phyloP scores from a whole-genome alignment of 2,797 vertebrate genomes.

The Eulemur mongoz region DNA sequence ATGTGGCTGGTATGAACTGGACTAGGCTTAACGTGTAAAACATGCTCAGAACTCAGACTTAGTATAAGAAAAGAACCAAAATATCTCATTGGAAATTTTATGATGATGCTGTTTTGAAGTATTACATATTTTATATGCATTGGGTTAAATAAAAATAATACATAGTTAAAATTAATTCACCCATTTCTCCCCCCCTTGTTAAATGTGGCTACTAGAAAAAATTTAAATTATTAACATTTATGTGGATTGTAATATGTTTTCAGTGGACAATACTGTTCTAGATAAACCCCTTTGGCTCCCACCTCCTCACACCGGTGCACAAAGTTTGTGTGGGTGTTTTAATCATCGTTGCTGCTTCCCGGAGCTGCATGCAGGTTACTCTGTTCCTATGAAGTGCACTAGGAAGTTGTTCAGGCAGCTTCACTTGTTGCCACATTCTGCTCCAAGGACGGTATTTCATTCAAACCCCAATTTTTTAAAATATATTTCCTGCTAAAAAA shows the following conservation, averaged over 20 bases:
- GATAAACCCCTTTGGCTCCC: neutral
- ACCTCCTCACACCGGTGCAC: neutral
- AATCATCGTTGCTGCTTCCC: neutral
- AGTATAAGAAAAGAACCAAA: neutral
- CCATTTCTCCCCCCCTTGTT: neutral
- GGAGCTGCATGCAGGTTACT: fast-evolving
- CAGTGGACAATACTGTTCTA: neutral
- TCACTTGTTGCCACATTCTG: neutral
- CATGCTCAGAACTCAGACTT: neutral
- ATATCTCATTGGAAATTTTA: neutral
- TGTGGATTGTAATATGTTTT: neutral
- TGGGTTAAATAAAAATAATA: neutral
- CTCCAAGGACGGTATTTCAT: neutral
- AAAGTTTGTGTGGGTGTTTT: neutral
- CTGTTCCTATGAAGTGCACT: fast-evolving
- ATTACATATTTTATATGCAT: neutral
- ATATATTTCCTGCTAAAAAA: neutral
- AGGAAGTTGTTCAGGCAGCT: neutral
- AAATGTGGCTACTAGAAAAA: neutral
- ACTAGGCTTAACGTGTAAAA: neutral
- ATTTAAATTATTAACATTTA: neutral
- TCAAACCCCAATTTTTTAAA: neutral
- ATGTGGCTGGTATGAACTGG: neutral
- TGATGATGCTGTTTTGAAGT: neutral
- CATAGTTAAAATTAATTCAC: neutral